Evolutionary conservation across 35 echinoderm and acorn worm genomes (phyloP).

Genomic region (Holothuria glaberrima): DNA sequence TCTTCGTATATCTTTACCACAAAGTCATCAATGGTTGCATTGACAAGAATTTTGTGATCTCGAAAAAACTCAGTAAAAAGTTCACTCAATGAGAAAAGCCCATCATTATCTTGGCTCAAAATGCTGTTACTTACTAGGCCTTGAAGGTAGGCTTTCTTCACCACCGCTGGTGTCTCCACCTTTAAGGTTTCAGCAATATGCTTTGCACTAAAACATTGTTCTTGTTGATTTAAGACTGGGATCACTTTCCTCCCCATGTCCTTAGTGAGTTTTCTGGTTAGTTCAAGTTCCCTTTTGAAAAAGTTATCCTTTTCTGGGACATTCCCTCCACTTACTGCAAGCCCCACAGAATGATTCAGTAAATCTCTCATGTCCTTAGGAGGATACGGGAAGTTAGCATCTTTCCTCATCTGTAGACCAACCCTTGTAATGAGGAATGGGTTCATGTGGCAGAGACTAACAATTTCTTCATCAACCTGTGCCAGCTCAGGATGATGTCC

Average conservation of each 20-base stretch:
- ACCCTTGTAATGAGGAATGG: slow-evolving; percentile 11
- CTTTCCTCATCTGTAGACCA: slow-evolving; percentile 9
- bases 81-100: slow-evolving; percentile 8
- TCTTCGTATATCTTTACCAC: not conserved
- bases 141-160: slow-evolving; percentile 2
- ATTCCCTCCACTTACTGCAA: not conserved
- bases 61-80: not conserved
- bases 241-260: slow-evolving; percentile 12
- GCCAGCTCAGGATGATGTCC: not conserved
- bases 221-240: not conserved
- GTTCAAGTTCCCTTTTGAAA: not conserved
- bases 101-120: slow-evolving; percentile 17
- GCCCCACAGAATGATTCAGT: slow-evolving; percentile 4
- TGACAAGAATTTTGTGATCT: slow-evolving; percentile 7
- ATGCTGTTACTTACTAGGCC: not conserved
- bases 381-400: not conserved
- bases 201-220: not conserved
- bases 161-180: not conserved
- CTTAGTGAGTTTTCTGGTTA: not conserved
- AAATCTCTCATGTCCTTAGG: slow-evolving; percentile 12
- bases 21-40: not conserved
- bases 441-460: slow-evolving; percentile 19
- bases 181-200: not conserved
- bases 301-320: slow-evolving; percentile 30
- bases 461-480: not conserved